These are phyloP conservation scores for Murina feae DNA, from an alignment of 2,113 vertebrate genomes.

Conservation along the genomic window DNA sequence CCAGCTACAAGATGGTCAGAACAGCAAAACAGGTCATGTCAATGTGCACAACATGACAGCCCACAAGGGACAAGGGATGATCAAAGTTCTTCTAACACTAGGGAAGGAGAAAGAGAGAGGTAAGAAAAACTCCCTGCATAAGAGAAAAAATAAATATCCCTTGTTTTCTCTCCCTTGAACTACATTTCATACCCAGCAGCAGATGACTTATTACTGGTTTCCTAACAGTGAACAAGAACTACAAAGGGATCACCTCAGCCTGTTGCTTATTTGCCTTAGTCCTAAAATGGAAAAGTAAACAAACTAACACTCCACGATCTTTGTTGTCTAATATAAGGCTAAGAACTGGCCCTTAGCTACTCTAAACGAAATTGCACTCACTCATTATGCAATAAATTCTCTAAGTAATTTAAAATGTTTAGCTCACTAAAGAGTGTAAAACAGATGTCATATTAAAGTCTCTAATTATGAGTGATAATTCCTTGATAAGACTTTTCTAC, in stretches of 20 bases:
- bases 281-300: slow-evolving; percentile 60
- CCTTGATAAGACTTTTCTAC: slow-evolving; percentile 27
- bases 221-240: slow-evolving; percentile 10
- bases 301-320: slow-evolving; percentile 19
- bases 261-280: slow-evolving; percentile 63
- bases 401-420: slow-evolving; percentile 32
- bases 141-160: neutral
- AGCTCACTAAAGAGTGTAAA: slow-evolving; percentile 6
- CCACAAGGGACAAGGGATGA: accelerated
- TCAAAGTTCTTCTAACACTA: neutral
- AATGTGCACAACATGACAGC: neutral
- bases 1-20: neutral
- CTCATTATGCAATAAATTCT: slow-evolving; percentile 21
- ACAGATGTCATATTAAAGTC: slow-evolving; percentile 34
- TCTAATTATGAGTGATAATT: slow-evolving; percentile 35
- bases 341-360: slow-evolving; percentile 33
- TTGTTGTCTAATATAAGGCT: slow-evolving; percentile 38
- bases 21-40: neutral
- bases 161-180: neutral
- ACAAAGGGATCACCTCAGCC: slow-evolving; percentile 28
- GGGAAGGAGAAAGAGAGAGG: neutral
- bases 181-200: neutral
- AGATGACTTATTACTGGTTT: neutral
- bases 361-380: slow-evolving; percentile 50
- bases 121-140: neutral